phyloP scores from a whole-genome alignment of 2,797 vertebrate genomes.

The Argentina silus region DNA sequence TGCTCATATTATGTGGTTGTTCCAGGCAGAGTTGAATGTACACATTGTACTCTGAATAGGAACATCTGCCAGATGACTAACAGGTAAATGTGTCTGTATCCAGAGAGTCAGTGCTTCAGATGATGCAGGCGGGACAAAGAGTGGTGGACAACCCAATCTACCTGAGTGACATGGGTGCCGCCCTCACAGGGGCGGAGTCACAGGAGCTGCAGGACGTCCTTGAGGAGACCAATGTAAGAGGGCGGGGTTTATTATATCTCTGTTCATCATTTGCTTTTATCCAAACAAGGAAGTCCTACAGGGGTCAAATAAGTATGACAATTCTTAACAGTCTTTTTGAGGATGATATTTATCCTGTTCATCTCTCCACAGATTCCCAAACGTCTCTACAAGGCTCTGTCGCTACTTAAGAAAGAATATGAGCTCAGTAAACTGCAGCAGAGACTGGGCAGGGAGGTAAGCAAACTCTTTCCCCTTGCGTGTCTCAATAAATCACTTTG shows the following conservation, averaged over 20 bases:
- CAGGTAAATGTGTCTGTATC: background rate
- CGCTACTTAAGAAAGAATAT: slow-evolving; percentile 96
- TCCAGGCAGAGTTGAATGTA: background rate
- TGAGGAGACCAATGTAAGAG: slow-evolving; percentile 91
- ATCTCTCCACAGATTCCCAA: slow-evolving; percentile 87
- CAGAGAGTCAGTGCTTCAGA: slow-evolving; percentile 97
- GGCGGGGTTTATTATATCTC: background rate
- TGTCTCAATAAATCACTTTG: no score
- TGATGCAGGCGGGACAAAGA: slow-evolving; percentile 99
- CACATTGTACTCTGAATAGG: background rate
- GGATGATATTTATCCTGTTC: background rate
- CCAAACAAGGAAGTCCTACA: no score
- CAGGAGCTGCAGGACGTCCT: slow-evolving; percentile 94
- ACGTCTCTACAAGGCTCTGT: slow-evolving; percentile 95
- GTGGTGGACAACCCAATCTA: slow-evolving; percentile 99
- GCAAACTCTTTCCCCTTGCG: slow-evolving; percentile 15
- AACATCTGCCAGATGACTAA: background rate
- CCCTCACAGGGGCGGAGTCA: slow-evolving; percentile 93
- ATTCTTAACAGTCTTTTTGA: no score
- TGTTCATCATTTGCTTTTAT: no score
- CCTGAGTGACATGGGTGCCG: slow-evolving; percentile 97
- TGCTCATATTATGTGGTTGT: background rate
- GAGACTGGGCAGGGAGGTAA: slow-evolving; percentile 93
- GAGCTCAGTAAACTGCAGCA: slow-evolving; percentile 98
- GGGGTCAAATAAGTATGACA: no score